Evolutionary conservation across 2,888 invertebrate species (phyloP), one percentile per base, ranked within the genome.

Genomic region (Neria commutata): DNA sequence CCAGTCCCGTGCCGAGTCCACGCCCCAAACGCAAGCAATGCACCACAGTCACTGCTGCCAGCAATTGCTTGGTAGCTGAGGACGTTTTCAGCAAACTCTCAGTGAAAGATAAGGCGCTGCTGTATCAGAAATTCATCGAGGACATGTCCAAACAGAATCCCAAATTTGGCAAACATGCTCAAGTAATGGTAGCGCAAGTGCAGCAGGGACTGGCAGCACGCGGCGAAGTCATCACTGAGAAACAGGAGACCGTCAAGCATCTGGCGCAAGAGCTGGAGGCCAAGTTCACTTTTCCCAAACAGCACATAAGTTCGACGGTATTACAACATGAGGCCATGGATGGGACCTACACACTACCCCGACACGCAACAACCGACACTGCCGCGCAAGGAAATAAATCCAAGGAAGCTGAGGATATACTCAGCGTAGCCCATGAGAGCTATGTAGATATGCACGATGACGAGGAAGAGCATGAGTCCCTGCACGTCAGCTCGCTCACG

Each of bases 21-120:
- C 52, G 64, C 4, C 48, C 60, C 3, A 54, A 50, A 11, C 26
- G 37, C 52, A 52, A 34, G 40, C 24, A 25, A 17, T 2, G 16
- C 19, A 3, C 29, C 19, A 33, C 45, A 23, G 17, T 2, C 16
- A 2, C 26, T n/a, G 3, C 46, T 46, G 33, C 62, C 5, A 67
- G 67, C 5, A 68, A 72, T 10, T 78, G 75, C 29, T 60, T 80
- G 1, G 67, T 75, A 1, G 73, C 78, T 14, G 80, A 80, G 51
- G 77, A 73, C 48, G 75, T 75, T 0, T 79, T 79, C 51, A 70
- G 64, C 0, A 72, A 77, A 47, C 61, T 80, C 10, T 76, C 77
- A 2, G 81, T 80, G 2, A 79, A 74, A 60, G 80, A 80, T 51
- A 80, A 79, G 42, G 77, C 71, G 1, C 26, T 77, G 45, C 63